Evolutionary conservation across 2,797 vertebrate species (phyloP).

Genomic region (Ctenochaetus hawaiiensis): DNA sequence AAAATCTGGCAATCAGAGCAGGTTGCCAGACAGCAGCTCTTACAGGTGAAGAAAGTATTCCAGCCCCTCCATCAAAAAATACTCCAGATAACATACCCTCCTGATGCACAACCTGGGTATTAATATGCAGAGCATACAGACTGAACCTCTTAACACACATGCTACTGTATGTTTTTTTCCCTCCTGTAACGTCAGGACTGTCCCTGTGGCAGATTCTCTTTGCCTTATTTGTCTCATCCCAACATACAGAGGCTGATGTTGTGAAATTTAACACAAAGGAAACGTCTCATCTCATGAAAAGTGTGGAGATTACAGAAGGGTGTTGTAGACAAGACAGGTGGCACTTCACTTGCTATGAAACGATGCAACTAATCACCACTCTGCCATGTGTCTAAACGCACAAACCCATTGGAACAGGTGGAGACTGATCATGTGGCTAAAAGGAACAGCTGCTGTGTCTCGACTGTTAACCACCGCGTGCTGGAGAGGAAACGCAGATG

Average conservation of each 20-base stretch:
- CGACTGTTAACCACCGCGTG: constrained; percentile 50
- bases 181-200: constrained; percentile 61
- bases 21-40: constrained; percentile 29
- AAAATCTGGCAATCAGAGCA: constrained; percentile 8
- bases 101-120: constrained; percentile 58
- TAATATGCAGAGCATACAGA: constrained; percentile 66
- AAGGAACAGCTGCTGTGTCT: constrained; percentile 67
- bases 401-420: constrained; percentile 65
- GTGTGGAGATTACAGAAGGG: constrained; percentile 21
- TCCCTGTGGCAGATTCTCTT: constrained; percentile 66
- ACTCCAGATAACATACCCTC: constrained; percentile 41
- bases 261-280: constrained; percentile 36
- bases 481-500: constrained; percentile 55
- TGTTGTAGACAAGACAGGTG: constrained; percentile 57
- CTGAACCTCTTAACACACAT: constrained; percentile 55
- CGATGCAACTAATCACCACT: constrained; percentile 74
- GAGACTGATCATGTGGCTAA: constrained; percentile 66
- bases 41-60: constrained; percentile 50
- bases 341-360: constrained; percentile 72
- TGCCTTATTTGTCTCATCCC: constrained; percentile 81
- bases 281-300: constrained; percentile 41
- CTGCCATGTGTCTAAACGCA: constrained; percentile 72
- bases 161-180: constrained; percentile 52
- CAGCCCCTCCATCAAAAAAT: constrained; percentile 39
- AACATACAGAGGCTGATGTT: constrained; percentile 48